A percentile compares a stretch with the other conserved stretches of the same genome.
phyloP scores from a whole-genome alignment of 2,113 vertebrate genomes.

The Heptranchias perlo region DNA sequence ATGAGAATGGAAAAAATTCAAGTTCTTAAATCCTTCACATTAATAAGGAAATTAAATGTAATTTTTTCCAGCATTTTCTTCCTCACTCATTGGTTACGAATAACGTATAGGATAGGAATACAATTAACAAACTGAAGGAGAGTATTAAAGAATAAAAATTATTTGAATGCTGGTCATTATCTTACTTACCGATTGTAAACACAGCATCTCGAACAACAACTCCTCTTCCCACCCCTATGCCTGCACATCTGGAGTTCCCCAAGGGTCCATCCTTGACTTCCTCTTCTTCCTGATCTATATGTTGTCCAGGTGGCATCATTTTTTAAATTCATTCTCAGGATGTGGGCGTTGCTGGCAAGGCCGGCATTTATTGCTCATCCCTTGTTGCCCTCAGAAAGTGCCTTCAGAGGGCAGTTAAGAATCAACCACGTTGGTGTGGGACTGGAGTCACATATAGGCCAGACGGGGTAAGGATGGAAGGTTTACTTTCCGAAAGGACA shows the following conservation, averaged over 20 bases:
- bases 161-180: background rate
- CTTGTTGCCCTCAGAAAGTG: background rate
- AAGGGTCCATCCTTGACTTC: background rate
- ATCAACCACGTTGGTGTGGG: background rate
- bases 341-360: background rate
- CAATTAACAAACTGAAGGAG: background rate
- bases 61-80: too few species aligned
- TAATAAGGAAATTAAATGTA: too few species aligned
- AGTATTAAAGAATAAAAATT: background rate
- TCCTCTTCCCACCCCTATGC: background rate
- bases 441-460: background rate
- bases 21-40: too few species aligned
- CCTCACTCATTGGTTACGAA: too few species aligned
- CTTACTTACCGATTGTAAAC: too few species aligned
- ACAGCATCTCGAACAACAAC: background rate
- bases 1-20: too few species aligned
- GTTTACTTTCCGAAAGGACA: background rate
- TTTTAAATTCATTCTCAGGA: background rate
- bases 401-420: background rate
- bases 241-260: background rate
- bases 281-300: background rate
- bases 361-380: background rate
- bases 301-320: background rate
- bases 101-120: too few species aligned
- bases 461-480: background rate